These are phyloP conservation scores for Phoenicopterus ruber DNA, from an alignment of 2,113 vertebrate genomes.

Conservation along the genomic window DNA sequence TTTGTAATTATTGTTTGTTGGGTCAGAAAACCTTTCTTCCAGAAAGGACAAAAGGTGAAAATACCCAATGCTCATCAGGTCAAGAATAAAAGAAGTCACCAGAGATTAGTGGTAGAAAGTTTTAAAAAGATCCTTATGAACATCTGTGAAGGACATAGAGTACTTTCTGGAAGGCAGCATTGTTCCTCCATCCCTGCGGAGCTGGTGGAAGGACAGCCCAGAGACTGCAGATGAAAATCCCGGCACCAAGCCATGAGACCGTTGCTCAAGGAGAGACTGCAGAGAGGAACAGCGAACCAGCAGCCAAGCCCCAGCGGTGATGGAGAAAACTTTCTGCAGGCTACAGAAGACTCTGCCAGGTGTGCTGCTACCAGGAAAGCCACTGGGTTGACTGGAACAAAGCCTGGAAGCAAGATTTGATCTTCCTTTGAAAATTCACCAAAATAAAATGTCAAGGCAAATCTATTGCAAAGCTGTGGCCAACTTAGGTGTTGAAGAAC, in stretches of 20 bases:
- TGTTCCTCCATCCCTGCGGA: background rate
- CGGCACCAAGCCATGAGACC: background rate
- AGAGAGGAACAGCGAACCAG: background rate
- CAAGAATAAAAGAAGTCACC: background rate
- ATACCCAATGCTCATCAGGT: background rate
- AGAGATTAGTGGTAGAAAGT: background rate
- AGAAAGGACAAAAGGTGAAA: background rate
- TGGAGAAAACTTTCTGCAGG: background rate
- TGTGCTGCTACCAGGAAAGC: slow-evolving; percentile 14
- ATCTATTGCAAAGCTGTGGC: background rate
- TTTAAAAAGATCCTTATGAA: background rate
- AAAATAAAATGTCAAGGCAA: background rate
- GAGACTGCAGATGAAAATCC: slow-evolving; percentile 45
- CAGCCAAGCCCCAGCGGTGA: background rate
- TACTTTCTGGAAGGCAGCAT: slow-evolving; percentile 2
- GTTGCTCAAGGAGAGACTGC: background rate
- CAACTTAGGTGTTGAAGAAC: background rate
- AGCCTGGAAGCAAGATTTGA: background rate
- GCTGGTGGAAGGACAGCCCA: slow-evolving; percentile 14
- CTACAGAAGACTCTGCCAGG: slow-evolving; percentile 4
- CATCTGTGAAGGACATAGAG: slow-evolving; percentile 12
- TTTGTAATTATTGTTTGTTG: background rate
- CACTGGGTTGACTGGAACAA: background rate
- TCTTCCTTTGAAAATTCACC: background rate
- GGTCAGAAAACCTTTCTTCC: background rate